Conservation (phyloP, 1,140 invertebrate genomes). For the Lethocerus indicus region DNA sequence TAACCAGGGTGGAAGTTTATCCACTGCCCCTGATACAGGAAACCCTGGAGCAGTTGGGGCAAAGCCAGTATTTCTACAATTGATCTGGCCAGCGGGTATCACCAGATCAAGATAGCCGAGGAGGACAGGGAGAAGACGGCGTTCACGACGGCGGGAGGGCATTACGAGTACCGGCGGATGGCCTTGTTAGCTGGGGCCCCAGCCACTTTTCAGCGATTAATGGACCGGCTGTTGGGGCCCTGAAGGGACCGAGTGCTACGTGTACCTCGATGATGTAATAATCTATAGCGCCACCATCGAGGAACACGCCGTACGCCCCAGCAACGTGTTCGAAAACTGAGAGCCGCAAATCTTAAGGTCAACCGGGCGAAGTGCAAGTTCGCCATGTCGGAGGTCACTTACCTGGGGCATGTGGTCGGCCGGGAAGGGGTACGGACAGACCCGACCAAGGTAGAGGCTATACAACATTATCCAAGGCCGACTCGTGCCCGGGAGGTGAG, state of each 20-base stretch:
- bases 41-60: not conserved
- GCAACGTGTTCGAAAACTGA: conserved; percentile 23
- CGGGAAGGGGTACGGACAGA: conserved; percentile 25
- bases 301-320: conserved; percentile 19
- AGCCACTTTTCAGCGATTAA: conserved; percentile 16
- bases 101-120: conserved; percentile 21
- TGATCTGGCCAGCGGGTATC: conserved; percentile 17
- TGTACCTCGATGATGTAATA: conserved; percentile 28
- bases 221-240: conserved; percentile 22
- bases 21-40: conserved; percentile 6
- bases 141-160: conserved; percentile 14
- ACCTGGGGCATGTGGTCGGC: conserved; percentile 26
- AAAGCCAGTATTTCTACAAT: conserved; percentile 15
- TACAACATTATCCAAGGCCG: conserved; percentile 24
- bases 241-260: conserved; percentile 20
- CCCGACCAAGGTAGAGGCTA: conserved; percentile 23
- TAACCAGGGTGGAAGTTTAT: conserved; percentile 1
- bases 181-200: conserved; percentile 15
- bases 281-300: conserved; percentile 22
- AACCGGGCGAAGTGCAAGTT: conserved; percentile 31
- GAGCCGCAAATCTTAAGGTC: conserved; percentile 24
- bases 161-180: conserved; percentile 16
- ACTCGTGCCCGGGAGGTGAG: conserved; percentile 24
- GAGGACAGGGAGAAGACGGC: conserved; percentile 15
- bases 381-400: conserved; percentile 24